A percentile compares a stretch with the other conserved stretches of the same genome.
Conservation (phyloP, 2,797 vertebrate genomes). For the Tamandua tetradactyla region DNA sequence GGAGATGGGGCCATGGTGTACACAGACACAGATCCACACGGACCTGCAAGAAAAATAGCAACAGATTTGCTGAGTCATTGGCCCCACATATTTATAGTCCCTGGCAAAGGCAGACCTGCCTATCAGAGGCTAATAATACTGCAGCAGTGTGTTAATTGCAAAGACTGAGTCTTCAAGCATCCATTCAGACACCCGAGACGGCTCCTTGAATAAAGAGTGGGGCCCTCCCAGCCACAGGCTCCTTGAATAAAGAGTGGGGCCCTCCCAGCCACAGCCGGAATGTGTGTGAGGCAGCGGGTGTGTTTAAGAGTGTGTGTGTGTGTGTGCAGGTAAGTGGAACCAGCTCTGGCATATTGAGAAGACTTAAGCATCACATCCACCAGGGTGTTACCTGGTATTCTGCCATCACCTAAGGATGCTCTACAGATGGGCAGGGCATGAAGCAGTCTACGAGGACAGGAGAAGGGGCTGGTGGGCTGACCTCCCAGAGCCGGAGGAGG, state of each 20-base stretch:
- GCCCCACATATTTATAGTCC: constrained; percentile 79
- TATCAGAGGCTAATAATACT: constrained; percentile 82
- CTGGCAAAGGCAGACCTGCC: constrained; percentile 76
- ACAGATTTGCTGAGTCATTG: constrained; percentile 84
- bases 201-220: constrained; percentile 67
- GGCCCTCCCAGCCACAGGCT: constrained; percentile 16
- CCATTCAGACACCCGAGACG: constrained; percentile 62
- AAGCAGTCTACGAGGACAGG: neutral
- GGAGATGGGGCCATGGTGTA: constrained; percentile 75
- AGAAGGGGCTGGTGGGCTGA: neutral
- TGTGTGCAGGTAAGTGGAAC: neutral
- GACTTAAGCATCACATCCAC: neutral
- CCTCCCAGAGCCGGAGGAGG: neutral
- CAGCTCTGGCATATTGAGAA: neutral
- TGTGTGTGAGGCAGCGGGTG: neutral
- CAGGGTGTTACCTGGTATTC: neutral
- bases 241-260: constrained; percentile 66
- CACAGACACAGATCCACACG: constrained; percentile 70
- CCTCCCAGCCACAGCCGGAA: neutral
- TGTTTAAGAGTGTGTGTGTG: neutral
- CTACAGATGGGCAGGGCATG: neutral
- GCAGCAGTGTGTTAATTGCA: constrained; percentile 78
- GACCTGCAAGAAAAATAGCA: constrained; percentile 79
- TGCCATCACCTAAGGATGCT: neutral
- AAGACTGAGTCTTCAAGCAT: constrained; percentile 69